phyloP scores from a whole-genome alignment of 2,888 invertebrate genomes.

The Torymus auratus region DNA sequence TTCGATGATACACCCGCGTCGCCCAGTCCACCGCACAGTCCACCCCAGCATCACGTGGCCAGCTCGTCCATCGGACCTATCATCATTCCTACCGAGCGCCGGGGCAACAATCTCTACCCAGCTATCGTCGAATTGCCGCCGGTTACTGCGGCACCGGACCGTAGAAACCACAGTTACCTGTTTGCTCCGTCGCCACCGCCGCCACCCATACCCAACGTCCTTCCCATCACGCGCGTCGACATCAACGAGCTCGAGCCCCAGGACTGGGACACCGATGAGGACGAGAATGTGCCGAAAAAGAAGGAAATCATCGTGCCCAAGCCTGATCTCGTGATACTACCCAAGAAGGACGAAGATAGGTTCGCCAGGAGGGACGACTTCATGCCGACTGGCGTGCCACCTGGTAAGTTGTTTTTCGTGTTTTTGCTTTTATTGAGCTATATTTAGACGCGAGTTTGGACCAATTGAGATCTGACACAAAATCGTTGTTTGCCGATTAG shows the following conservation, averaged over 20 bases:
- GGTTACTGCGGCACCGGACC: too few relatives aligned
- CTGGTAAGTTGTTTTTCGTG: conserved; percentile 15
- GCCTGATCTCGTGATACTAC: neutral
- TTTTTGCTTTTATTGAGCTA: too few relatives aligned
- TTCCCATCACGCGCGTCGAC: conserved; percentile 43
- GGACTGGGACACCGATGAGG: conserved; percentile 55
- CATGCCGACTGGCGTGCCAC: neutral
- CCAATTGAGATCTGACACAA: too few relatives aligned
- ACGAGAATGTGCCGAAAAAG: conserved; percentile 4
- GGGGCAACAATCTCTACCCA: neutral
- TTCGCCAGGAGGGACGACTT: conserved; percentile 35
- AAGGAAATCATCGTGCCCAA: conserved; percentile 42
- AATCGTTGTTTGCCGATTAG: too few relatives aligned
- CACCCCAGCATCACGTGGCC: conserved; percentile 58
- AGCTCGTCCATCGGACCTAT: conserved; percentile 68
- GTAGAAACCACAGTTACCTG: too few relatives aligned
- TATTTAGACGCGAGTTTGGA: too few relatives aligned
- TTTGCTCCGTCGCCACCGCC: conserved; percentile 25
- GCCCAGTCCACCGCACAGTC: conserved; percentile 76
- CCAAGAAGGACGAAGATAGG: conserved; percentile 23
- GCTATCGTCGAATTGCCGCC: too few relatives aligned
- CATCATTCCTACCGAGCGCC: conserved; percentile 73
- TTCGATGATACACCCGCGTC: conserved; percentile 76
- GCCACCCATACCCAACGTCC: neutral
- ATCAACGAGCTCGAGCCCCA: conserved; percentile 35